A percentile compares a stretch with the other conserved stretches of the same genome.
Evolutionary conservation across 2,888 invertebrate species (phyloP).

Genomic region (Andrena bucephala): DNA sequence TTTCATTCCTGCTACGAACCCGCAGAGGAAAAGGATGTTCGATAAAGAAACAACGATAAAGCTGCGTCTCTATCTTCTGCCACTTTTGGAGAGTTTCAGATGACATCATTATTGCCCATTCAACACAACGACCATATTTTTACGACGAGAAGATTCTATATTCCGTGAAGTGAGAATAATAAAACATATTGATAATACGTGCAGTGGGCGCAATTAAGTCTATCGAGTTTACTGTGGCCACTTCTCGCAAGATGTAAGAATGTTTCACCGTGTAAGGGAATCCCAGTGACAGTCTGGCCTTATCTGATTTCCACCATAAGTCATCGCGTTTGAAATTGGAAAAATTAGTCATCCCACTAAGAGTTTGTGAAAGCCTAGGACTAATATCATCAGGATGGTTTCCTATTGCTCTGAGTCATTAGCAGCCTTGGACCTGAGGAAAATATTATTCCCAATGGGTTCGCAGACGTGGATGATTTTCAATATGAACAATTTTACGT

Average conservation of each 20-base stretch:
- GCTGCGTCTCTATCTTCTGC: conserved; percentile 5
- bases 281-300: background rate
- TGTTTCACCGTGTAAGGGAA: background rate
- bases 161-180: background rate
- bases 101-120: background rate
- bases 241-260: background rate
- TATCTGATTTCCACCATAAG: background rate
- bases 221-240: background rate
- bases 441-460: background rate
- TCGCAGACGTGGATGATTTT: background rate
- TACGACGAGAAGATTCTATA: background rate
- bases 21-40: conserved; percentile 77
- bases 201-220: background rate
- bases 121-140: background rate
- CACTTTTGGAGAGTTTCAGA: background rate
- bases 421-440: background rate
- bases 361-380: background rate
- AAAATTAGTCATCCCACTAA: conserved; percentile 24
- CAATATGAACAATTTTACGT: background rate
- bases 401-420: conserved; percentile 3
- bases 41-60: conserved; percentile 69
- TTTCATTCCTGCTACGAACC: conserved; percentile 12
- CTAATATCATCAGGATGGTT: conserved; percentile 10
- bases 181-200: background rate
- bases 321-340: background rate